Evolutionary conservation across 2,797 vertebrate genomes (phyloP).

Genomic region (Mus caroli): DNA sequence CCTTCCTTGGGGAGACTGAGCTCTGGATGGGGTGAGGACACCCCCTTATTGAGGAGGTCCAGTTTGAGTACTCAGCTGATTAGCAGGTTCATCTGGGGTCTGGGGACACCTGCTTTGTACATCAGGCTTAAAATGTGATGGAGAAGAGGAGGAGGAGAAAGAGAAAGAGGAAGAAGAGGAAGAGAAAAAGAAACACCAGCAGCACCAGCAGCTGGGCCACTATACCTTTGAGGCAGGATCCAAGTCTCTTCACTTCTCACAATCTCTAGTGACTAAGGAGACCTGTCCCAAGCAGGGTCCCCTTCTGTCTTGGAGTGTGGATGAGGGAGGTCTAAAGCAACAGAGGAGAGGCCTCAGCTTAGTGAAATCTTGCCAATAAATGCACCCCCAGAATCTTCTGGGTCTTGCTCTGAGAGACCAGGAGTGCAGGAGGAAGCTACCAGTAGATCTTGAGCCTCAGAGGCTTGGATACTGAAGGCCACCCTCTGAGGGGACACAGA

Average conservation of each 20-base stretch:
- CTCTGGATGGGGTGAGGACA: background rate
- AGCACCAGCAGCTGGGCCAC: background rate
- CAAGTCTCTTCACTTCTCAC: background rate
- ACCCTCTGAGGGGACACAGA: background rate
- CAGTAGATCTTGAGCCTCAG: rapidly evolving
- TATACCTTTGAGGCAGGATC: background rate
- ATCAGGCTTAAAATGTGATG: background rate
- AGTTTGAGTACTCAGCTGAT: too few relatives aligned
- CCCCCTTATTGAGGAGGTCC: background rate
- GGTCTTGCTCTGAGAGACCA: background rate
- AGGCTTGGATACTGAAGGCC: background rate
- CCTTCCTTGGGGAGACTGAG: background rate
- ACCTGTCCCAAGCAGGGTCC: background rate
- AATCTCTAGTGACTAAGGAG: background rate
- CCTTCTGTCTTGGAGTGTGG: background rate
- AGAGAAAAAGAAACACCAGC: rapidly evolving
- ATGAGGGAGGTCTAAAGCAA: background rate
- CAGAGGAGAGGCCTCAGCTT: background rate
- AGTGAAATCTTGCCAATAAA: background rate
- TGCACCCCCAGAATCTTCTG: background rate
- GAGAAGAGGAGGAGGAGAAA: too few relatives aligned
- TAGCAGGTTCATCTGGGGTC: background rate
- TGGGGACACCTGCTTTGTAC: background rate
- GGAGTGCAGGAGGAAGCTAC: background rate
- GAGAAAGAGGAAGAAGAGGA: too few relatives aligned